Evolutionary conservation across 2,888 invertebrate species (phyloP), one percentile per base, ranked within the genome.

Genomic region (Molanna angustata): DNA sequence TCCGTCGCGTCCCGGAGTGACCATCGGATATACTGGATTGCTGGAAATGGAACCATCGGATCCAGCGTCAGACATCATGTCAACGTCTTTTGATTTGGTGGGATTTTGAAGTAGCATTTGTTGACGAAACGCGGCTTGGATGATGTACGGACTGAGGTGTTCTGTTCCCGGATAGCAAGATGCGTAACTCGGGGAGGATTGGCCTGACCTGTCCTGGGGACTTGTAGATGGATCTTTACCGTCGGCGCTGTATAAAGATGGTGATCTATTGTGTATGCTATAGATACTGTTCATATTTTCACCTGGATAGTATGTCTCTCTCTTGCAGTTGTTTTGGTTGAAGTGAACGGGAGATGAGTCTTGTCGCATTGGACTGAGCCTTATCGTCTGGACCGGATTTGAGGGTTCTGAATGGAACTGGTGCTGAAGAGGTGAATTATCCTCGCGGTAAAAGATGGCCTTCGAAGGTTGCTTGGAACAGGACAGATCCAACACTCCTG

Each of bases 1-100:
- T 17, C 70, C 67, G 17, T 67, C 61, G 4, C 61, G 59, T 37
- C 66, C 66, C 46, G 64, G 55, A 43, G 64, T 55, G 46, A 63
- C 59, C 61, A 62, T 64, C 27, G 57, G 57, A 52, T 50, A 62
- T 22, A 48, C 57, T 53, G 63, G 56, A 49, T 54, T 57, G 56
- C 56, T 54, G 16, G 46, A 35, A n/a, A n/a, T n/a, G 9, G 48
- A 52, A n/a, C 42, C 51, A 6, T 56, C 52, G 1, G 64, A 57
- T 20, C 54, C 54, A 4, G 52, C 32, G 1, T 59, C 56, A 3
- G 54, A 49, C 9, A 47, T 27, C 6, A 35, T 44, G 16, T 54
- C 54, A 14, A 48, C 40, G n/a, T 57, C 54, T n/a, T n/a, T n/a
- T 1, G 39, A n/a, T 14, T 9, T 17, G 9, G 42, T 47, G 11